A percentile compares a stretch with the other conserved stretches of the same genome.
phyloP scores from a whole-genome alignment of 2,113 vertebrate genomes.

The Labrus mixtus region DNA sequence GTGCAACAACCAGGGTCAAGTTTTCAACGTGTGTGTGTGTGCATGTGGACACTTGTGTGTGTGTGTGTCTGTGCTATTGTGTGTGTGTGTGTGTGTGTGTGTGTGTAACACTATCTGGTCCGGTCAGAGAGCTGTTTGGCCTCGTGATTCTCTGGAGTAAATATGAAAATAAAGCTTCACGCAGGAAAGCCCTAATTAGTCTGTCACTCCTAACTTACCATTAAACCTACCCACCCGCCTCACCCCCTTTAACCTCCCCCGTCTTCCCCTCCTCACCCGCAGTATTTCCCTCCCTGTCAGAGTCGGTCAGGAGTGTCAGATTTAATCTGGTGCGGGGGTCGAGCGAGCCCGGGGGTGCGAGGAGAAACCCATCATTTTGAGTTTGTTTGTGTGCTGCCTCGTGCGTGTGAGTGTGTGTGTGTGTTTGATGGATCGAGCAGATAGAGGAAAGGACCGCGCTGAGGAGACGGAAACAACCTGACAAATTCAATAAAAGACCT shows the following conservation, averaged over 20 bases:
- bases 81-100: slow-evolving; percentile 15
- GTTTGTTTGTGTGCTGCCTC: slow-evolving; percentile 50
- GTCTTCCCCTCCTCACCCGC: slow-evolving; percentile 1
- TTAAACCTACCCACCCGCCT: slow-evolving; percentile 8
- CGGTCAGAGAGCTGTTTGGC: slow-evolving; percentile 58
- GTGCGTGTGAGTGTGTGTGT: slow-evolving; percentile 56
- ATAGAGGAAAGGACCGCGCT: slow-evolving; percentile 59
- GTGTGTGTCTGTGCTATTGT: not conserved
- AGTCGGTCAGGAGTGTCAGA: slow-evolving; percentile 78
- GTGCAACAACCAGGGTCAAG: slow-evolving; percentile 6
- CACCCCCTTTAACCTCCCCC: not conserved
- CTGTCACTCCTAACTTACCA: slow-evolving; percentile 75
- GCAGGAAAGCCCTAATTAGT: slow-evolving; percentile 81
- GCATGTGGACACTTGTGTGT: slow-evolving; percentile 21
- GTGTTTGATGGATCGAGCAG: slow-evolving; percentile 62
- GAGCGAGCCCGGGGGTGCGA: slow-evolving; percentile 67
- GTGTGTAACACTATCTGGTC: slow-evolving; percentile 44
- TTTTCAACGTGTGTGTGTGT: slow-evolving; percentile 25
- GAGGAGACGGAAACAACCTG: slow-evolving; percentile 68
- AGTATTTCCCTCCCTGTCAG: slow-evolving; percentile 73
- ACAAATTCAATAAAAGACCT: slow-evolving; percentile 80
- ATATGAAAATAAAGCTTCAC: slow-evolving; percentile 82
- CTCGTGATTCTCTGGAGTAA: slow-evolving; percentile 71
- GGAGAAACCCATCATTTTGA: slow-evolving; percentile 76
- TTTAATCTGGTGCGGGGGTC: slow-evolving; percentile 82